Percentiles rank a stretch among this genome's conserved stretches.
These are phyloP conservation scores for Rutpela maculata DNA, from an alignment of 2,888 invertebrate genomes.

Conservation along the genomic window DNA sequence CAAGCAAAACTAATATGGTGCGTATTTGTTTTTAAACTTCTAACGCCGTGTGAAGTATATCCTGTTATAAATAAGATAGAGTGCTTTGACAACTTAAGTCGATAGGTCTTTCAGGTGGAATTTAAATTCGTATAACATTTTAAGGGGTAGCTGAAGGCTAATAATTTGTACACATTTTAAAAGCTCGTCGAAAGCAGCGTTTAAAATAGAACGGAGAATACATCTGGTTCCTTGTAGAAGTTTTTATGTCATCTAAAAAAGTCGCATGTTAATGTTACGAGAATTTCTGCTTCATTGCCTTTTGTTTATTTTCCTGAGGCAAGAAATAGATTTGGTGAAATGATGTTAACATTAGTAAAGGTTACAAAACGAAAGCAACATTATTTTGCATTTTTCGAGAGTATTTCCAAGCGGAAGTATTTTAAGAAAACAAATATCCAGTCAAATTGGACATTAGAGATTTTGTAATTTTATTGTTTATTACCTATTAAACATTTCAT, in stretches of 20 bases:
- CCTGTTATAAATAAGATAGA: background rate
- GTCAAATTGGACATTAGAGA: background rate
- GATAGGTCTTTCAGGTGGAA: background rate
- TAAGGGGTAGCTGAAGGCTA: slow-evolving; percentile 1
- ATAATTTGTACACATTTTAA: slow-evolving; percentile 30
- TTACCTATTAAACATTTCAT: background rate
- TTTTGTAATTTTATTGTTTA: background rate
- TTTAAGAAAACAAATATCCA: slow-evolving; percentile 10
- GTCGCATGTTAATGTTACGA: slow-evolving; percentile 29
- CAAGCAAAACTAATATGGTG: too few species aligned
- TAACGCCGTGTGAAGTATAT: too few species aligned
- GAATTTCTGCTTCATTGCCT: slow-evolving; percentile 18
- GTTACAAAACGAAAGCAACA: slow-evolving; percentile 13
- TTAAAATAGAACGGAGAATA: slow-evolving; percentile 22
- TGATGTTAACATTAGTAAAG: slow-evolving; percentile 21
- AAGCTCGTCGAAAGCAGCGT: slow-evolving; percentile 14
- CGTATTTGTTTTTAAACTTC: too few species aligned
- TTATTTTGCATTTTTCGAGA: slow-evolving; percentile 5
- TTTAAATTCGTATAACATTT: slow-evolving; percentile 5
- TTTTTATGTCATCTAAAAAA: slow-evolving; percentile 31
- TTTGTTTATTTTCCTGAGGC: slow-evolving; percentile 41
- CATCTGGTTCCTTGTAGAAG: background rate
- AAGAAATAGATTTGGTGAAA: slow-evolving; percentile 33
- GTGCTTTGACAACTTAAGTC: background rate
- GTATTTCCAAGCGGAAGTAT: slow-evolving; percentile 37